These are phyloP conservation scores for Ondatra zibethicus DNA, from an alignment of 2,113 vertebrate genomes.

Conservation along the genomic window DNA sequence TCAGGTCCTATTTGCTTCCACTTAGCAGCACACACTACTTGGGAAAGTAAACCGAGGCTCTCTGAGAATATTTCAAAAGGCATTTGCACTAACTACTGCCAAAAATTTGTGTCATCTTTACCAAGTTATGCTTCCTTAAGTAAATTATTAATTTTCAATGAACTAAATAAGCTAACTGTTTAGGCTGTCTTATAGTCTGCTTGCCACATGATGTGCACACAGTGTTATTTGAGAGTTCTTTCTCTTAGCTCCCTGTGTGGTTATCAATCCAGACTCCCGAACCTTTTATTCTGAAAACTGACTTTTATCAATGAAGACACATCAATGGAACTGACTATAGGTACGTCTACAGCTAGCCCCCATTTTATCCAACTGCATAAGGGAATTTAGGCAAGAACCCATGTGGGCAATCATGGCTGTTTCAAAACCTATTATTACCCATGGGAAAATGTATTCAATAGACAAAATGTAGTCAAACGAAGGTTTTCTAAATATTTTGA, in stretches of 20 bases:
- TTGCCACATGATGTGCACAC: neutral
- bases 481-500: constrained; percentile 2
- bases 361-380: neutral
- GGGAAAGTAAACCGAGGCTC: neutral
- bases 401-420: neutral
- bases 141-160: neutral
- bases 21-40: neutral
- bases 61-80: constrained; percentile 50
- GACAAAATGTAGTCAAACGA: neutral
- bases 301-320: neutral
- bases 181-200: neutral
- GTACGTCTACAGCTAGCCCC: neutral
- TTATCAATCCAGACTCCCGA: neutral
- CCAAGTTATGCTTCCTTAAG: constrained; percentile 7
- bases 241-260: neutral
- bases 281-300: neutral
- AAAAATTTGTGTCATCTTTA: neutral
- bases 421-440: neutral
- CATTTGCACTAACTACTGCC: neutral
- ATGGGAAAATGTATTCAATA: neutral
- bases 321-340: neutral
- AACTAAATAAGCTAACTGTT: neutral
- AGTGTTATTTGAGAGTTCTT: neutral
- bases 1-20: neutral
- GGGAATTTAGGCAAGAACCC: neutral